Conservation (phyloP, 2,113 vertebrate genomes). For the Mustelus asterias region DNA sequence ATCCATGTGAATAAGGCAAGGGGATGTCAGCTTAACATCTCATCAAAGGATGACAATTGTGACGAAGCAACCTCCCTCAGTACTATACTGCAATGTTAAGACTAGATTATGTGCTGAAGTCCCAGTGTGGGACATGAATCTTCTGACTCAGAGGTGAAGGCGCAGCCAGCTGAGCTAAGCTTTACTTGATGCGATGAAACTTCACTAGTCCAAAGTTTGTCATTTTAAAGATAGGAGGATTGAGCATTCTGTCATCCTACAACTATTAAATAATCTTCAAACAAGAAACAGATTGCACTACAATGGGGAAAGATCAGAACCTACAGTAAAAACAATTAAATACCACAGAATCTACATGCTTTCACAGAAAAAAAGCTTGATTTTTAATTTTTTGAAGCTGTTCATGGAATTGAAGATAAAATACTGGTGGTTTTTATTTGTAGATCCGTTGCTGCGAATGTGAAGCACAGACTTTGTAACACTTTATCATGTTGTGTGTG, state of each 20-base stretch:
- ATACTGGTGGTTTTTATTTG: not conserved
- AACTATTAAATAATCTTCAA: not conserved
- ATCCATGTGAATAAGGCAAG: not conserved
- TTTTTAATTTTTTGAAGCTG: not conserved
- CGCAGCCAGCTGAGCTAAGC: not conserved
- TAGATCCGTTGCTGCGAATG: not conserved
- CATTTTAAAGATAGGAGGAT: not conserved
- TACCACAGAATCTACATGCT: not conserved
- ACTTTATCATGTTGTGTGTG: not conserved
- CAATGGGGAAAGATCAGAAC: not conserved
- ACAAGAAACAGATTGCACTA: not conserved
- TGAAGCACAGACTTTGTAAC: not conserved
- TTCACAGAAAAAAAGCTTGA: not conserved
- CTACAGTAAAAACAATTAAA: slow-evolving; percentile 1
- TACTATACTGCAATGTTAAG: not conserved
- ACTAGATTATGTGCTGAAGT: not conserved
- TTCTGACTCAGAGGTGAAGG: not conserved
- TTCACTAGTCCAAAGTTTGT: not conserved
- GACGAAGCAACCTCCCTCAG: not conserved
- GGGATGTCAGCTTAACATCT: not conserved
- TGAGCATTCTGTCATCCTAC: not conserved
- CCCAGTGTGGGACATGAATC: not conserved
- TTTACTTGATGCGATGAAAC: not conserved
- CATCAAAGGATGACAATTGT: not conserved
- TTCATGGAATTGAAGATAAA: not conserved